Evolutionary conservation across 1,140 invertebrate species (phyloP), one percentile per base, ranked within the genome.

Genomic region (Lanistes nyassanus): DNA sequence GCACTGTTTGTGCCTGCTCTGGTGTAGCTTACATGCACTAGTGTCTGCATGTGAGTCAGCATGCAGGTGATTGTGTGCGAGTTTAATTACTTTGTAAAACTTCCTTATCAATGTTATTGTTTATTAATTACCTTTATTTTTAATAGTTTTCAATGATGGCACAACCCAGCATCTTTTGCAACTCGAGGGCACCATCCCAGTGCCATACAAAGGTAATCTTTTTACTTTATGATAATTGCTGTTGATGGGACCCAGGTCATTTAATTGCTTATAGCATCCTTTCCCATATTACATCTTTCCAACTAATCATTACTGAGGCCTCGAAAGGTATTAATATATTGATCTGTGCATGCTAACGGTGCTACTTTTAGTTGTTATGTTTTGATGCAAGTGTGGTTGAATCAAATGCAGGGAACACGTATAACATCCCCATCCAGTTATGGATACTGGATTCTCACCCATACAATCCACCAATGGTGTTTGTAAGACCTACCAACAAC

Each of bases 381-480:
- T 47, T 70, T 19, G 76, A 75, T 19, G 65, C 64, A 76, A 56
- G 60, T 21, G 62, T n/a, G 76, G 78, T 77, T 75, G 42, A 11
- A 68, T 74, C n/a, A 69, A 79, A 83, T 85, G 79, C 82, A 95
- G 95, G 94, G 75, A 92, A 91, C 69, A 92, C 90, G 26, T 99
- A 99, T 89, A 97, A 99, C 90, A 99, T 99, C 90, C 98, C 98
- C 53, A 93, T 99, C 37, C 94, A 94, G 87, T 94, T 99, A 82
- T 99, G 96, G 95, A 85, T 99, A 39, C 94, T 98, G 92, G 96
- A 99, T 85, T 98, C 96, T 37, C 96, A 99, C 92, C 98, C 98
- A 1, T 93, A 95, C 85, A 95, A 98, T 90, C 95, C 97, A 29
- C 98, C 98, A n/a, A 95, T 99, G 88, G 98, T 97, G 86, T 99